Evolutionary conservation across 2,797 vertebrate genomes (phyloP).

Genomic region (Oryzias sinensis): DNA sequence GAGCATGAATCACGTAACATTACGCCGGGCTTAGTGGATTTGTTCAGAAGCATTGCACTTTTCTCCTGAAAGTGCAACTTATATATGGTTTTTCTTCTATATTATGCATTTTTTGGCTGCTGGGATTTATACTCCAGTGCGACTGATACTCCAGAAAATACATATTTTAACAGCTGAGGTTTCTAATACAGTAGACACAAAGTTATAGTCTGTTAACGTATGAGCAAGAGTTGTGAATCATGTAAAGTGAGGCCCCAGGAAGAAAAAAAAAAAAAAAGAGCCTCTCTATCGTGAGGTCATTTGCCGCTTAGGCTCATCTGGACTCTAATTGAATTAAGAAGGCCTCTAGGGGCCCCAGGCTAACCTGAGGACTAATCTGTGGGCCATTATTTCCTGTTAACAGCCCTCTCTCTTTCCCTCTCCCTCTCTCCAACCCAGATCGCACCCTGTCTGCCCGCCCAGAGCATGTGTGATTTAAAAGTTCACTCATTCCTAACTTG

Average conservation of each 20-base stretch:
- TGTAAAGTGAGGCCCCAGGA: conserved; percentile 71
- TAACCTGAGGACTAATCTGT: conserved; percentile 82
- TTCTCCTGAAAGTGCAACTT: too few relatives aligned
- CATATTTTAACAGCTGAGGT: conserved; percentile 20
- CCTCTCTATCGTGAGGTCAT: conserved; percentile 77
- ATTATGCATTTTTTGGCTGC: too few relatives aligned
- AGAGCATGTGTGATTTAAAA: conserved; percentile 71
- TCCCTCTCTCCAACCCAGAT: conserved; percentile 38
- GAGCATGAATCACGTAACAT: too few relatives aligned
- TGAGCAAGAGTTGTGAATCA: conserved; percentile 76
- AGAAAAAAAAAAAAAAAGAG: conserved; percentile 53
- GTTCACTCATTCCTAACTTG: conserved; percentile 66
- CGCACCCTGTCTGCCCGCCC: conserved; percentile 59
- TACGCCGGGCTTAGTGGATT: too few relatives aligned
- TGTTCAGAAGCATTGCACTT: too few relatives aligned
- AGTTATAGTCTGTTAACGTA: conserved; percentile 78
- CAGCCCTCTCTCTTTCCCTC: conserved; percentile 53
- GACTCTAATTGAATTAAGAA: conserved; percentile 84
- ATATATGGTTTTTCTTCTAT: too few relatives aligned
- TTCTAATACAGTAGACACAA: conserved; percentile 60
- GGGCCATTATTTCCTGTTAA: conserved; percentile 82
- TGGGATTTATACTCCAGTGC: too few relatives aligned
- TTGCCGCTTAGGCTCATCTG: conserved; percentile 80
- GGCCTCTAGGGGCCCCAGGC: conserved; percentile 76
- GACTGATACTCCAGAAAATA: too few relatives aligned